Evolutionary conservation across 1,140 invertebrate species (phyloP), one percentile per base, ranked within the genome.

Genomic region (Euschistus heros): DNA sequence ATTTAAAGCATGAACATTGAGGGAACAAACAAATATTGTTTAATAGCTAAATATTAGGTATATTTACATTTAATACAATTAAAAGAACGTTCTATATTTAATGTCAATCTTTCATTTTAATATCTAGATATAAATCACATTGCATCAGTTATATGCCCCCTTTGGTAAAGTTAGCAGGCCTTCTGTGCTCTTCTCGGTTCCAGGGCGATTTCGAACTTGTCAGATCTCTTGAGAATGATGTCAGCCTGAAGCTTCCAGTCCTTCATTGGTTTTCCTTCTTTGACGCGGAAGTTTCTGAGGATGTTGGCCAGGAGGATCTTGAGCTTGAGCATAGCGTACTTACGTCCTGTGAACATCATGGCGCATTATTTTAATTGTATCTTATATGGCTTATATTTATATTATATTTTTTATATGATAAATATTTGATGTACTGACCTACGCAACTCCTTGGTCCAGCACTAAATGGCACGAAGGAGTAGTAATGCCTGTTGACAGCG

Each of bases 391-490:
- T 4, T 37, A 37, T 13, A 37, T 37, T 10, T 13, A 10, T 6
- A 37, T 37, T 37, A 1, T 37, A 37, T 30, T 30, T 4, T 30
- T 4, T 30, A 37, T 2, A 13, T 37, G 33, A n/a, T 37, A 37
- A 6, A 37, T 37, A 13, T 6, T 30, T 37, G 33, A 13, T 37
- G 8, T 42, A 67, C 69, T 79, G 73, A 89, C 87, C 90, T 27
- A 91, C 87, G 71, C 88, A 91, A 75, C 87, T 89, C 64, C 86
- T 82, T 13, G 88, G 87, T 24, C 91, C 92, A 69, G 92, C 92
- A 68, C 89, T 91, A 18, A 95, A 95, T 1, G 92, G 92, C 64
- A 94, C 85, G 70, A 86, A 94, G 24, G 88, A 81, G 74, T 91
- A 95, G 70, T 92, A 92, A 74, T 87, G 86, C 72, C 92, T 79